Evolutionary conservation across 2,888 invertebrate species (phyloP), one percentile per base, ranked within the genome.

Genomic region (Lasioglossum leucozonium): DNA sequence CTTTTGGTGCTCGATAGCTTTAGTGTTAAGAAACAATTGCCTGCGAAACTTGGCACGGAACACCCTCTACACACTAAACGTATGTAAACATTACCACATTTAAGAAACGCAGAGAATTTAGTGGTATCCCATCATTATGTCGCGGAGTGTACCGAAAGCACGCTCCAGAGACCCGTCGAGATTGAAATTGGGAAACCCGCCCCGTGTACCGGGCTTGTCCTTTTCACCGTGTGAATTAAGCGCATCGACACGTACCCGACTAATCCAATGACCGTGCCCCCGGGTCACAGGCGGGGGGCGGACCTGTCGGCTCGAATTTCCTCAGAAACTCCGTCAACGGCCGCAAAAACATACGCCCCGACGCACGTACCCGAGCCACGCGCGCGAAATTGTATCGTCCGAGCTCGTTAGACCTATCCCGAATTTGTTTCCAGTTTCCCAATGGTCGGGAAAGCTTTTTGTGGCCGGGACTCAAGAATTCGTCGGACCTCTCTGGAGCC

Each of bases 231-330:
- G 47, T 47, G 65, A 34, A 83, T 88, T 85, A 88, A 82, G 51
- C 86, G 77, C 80, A 81, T 85, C 82, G 88, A 85, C 79, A 80
- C 76, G 51, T 74, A 74, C 42, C 65, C 65, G 40, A 62, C 51
- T 87, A 87, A 87, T 87, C 79, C 67, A 79, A 84, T 87, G 72
- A 83, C 67, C 67, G 30, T 71, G 47, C 26, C n/a, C 4, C 4
- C 71, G 10, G 16, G 69, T 16, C 26, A 34, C 73, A 47, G 26
- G 71, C 76, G 55, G 79, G 3, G 3, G 22, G 6, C 22, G 47
- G 8, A 47, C 22, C 58, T 37, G 75, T 47, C 75, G 55, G 18
- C 79, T 67, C 62, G 77, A 72, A 77, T 85, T 73, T 58, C 62
- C 79, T 75, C 62, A 47, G 76, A 51, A 77, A 72, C 72, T 62